Evolutionary conservation across 1,140 invertebrate species (phyloP), one percentile per base, ranked within the genome.

Genomic region (Phocides pigmalion): DNA sequence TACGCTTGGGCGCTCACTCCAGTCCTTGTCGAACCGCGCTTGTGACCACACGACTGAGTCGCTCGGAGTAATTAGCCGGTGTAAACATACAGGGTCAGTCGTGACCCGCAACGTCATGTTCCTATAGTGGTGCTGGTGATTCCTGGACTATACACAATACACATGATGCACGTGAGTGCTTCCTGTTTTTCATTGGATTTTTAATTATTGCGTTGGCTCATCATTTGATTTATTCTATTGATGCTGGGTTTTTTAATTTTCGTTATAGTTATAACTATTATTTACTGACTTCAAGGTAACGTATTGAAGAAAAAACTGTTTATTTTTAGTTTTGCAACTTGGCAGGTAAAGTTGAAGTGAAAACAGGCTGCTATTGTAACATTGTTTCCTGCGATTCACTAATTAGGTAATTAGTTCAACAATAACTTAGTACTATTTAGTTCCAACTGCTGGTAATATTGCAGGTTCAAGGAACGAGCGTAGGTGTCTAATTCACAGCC

Each of bases 81-180:
- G 74, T 76, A 75, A 81, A 84, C 70, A 81, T 77, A 72, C 79
- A 82, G 72, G 47, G 73, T 69, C 69, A 62, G 51, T 69, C 69
- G 74, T 83, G 79, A 84, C 81, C 76, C 70, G 46, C 58, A 70
- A 62, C 67, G 70, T 72, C 42, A 78, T 81, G 74, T 79, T 84
- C 82, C 81, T 81, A 70, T 74, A 69, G 75, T 86, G 74, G 58
- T 77, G 81, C 69, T 74, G 61, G 63, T n/a, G n/a, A n/a, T n/a
- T n/a, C n/a, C n/a, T n/a, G n/a, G n/a, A n/a, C n/a, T n/a, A 70
- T 72, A 69, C 44, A 58, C 62, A 74, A 66, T 71, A 81, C 69
- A 69, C 78, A 87, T 84, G 76, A 90, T 90, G 88, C 88, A 90
- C 82, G 88, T 90, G 74, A 90, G 88, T 87, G 53, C 39, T 58